Percentiles rank a stretch among this genome's conserved stretches.
Evolutionary conservation across 2,113 vertebrate genomes (phyloP).

Genomic region (Cebidichthys violaceus): DNA sequence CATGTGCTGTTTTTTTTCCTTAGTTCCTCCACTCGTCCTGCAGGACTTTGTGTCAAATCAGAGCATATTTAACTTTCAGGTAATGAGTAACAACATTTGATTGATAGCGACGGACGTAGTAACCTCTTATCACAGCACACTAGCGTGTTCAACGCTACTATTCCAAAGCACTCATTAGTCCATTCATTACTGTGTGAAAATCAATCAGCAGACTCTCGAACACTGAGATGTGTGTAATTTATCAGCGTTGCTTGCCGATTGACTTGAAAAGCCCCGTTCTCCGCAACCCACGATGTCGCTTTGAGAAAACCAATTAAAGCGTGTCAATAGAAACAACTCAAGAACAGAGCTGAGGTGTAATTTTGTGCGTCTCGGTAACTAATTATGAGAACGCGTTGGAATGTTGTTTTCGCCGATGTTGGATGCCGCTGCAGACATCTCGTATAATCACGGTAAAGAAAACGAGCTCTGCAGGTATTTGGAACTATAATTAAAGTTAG

Average conservation of each 20-base stretch:
- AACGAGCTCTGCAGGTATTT: neutral
- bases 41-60: neutral
- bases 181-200: too few species aligned
- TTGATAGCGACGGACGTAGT: too few species aligned
- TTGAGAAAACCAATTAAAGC: neutral
- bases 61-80: neutral
- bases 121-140: too few species aligned
- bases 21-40: neutral
- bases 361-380: neutral
- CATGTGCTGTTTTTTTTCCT: neutral
- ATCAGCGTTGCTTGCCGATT: neutral
- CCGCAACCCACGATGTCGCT: neutral
- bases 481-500: neutral
- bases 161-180: too few species aligned
- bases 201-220: too few species aligned
- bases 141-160: too few species aligned
- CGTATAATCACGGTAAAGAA: neutral
- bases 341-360: neutral
- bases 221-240: too few species aligned
- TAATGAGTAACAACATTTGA: neutral
- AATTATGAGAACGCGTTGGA: too few species aligned
- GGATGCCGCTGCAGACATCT: neutral
- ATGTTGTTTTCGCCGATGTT: too few species aligned
- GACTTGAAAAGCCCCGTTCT: neutral
- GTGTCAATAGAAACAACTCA: neutral